Evolutionary conservation across 2,888 invertebrate genomes (phyloP).

Genomic region (Xanthia icteritia): DNA sequence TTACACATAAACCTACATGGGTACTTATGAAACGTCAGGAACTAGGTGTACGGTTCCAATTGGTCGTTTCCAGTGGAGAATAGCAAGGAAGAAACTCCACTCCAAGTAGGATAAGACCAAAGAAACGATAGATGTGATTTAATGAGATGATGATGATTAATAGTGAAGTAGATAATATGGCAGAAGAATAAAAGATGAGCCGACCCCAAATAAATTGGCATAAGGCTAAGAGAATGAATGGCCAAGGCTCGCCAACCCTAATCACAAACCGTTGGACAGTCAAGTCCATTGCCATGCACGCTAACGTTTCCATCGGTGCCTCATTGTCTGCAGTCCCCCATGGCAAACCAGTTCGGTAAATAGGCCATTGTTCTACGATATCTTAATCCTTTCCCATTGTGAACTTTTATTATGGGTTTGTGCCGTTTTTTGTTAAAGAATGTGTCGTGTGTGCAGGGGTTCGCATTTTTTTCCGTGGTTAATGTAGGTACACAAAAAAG

Average conservation of each 20-base stretch:
- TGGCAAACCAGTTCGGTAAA: conserved; percentile 67
- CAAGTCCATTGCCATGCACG: conserved; percentile 58
- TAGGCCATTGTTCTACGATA: conserved; percentile 69
- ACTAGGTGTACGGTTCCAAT: too few species aligned
- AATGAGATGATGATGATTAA: too few species aligned
- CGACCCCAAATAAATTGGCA: too few species aligned
- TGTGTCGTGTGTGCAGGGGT: conserved; percentile 15
- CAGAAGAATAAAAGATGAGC: too few species aligned
- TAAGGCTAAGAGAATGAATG: too few species aligned
- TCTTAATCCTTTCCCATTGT: conserved; percentile 65
- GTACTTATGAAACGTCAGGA: too few species aligned
- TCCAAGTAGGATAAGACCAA: too few species aligned
- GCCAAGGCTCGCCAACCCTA: conserved; percentile 43
- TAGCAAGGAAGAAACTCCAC: too few species aligned
- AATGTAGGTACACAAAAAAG: neutral
- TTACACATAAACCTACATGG: too few species aligned
- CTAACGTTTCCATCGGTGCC: conserved; percentile 67
- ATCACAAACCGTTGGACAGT: conserved; percentile 54
- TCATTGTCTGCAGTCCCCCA: conserved; percentile 69
- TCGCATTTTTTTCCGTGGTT: conserved; percentile 2
- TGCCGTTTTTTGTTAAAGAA: conserved; percentile 37
- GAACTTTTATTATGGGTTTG: conserved; percentile 41
- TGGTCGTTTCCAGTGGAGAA: too few species aligned
- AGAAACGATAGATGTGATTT: too few species aligned
- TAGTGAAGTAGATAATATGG: too few species aligned